Conservation (phyloP, 2,113 vertebrate species). For the Scomber japonicus region DNA sequence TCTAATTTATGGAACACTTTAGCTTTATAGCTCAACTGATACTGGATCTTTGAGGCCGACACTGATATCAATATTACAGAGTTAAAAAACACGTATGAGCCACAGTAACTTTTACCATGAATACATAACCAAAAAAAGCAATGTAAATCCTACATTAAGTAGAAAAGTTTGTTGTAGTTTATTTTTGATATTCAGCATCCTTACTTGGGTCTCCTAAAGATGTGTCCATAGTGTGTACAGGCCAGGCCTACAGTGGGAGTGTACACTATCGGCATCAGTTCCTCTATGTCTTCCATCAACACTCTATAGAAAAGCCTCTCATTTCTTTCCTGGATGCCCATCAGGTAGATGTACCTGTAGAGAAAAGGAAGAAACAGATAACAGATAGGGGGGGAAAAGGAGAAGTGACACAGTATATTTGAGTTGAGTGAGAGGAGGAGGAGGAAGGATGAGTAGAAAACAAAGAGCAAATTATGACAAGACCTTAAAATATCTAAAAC, state of each 20-base stretch:
- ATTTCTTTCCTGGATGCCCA: constrained; percentile 98
- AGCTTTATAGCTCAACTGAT: too few relatives aligned
- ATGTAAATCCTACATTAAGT: too few relatives aligned
- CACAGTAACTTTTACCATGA: too few relatives aligned
- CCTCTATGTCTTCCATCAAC: constrained; percentile 95
- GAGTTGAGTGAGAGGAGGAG: too few relatives aligned
- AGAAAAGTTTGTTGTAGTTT: too few relatives aligned
- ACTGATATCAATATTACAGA: too few relatives aligned
- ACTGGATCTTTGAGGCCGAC: too few relatives aligned
- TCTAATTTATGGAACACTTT: neutral
- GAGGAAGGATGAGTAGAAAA: neutral
- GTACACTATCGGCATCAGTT: constrained; percentile 97
- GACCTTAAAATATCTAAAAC: neutral
- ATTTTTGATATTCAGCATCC: constrained; percentile 25
- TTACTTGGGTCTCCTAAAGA: constrained; percentile 98
- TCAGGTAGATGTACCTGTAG: constrained; percentile 94
- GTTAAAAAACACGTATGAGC: too few relatives aligned
- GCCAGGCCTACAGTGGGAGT: constrained; percentile 97
- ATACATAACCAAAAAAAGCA: too few relatives aligned
- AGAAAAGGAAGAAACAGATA: neutral
- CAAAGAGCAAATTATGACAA: neutral
- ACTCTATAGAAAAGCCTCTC: constrained; percentile 95
- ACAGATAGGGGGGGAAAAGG: neutral
- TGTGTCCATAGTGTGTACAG: constrained; percentile 97
- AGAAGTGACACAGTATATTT: neutral